These are phyloP conservation scores for Phyllotis vaccarum DNA, from an alignment of 2,797 vertebrate genomes.

Conservation along the genomic window DNA sequence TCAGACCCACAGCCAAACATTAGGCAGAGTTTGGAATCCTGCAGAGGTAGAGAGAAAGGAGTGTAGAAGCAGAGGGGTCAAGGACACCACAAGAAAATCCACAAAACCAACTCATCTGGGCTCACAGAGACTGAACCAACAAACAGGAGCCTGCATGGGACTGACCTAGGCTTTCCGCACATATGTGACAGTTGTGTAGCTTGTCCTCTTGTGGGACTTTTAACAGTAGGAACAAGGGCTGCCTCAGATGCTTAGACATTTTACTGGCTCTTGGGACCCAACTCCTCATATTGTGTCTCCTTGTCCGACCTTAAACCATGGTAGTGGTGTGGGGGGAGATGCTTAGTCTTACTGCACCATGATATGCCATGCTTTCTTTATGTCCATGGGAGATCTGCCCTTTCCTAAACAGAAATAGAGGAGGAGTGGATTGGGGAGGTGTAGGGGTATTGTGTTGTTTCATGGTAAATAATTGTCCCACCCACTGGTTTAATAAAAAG, in stretches of 20 bases:
- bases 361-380: not conserved
- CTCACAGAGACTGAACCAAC: not conserved
- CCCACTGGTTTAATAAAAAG: no score
- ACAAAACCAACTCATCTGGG: not conserved
- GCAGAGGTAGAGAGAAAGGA: not conserved
- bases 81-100: not conserved
- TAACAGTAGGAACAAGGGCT: not conserved
- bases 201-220: not conserved
- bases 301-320: not conserved
- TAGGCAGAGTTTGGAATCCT: not conserved
- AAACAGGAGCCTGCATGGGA: not conserved
- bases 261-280: not conserved
- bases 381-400: not conserved
- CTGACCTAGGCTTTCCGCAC: not conserved
- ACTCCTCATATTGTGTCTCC: not conserved
- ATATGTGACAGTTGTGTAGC: not conserved
- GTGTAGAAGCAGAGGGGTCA: not conserved
- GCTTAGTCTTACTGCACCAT: not conserved
- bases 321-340: not conserved
- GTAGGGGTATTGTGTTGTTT: no score
- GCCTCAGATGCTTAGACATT: not conserved
- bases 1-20: not conserved
- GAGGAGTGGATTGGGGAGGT: not conserved
- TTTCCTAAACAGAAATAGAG: not conserved
- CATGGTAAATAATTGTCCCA: no score